Conservation (phyloP, 2,888 invertebrate genomes). For the Priapulus caudatus region DNA sequence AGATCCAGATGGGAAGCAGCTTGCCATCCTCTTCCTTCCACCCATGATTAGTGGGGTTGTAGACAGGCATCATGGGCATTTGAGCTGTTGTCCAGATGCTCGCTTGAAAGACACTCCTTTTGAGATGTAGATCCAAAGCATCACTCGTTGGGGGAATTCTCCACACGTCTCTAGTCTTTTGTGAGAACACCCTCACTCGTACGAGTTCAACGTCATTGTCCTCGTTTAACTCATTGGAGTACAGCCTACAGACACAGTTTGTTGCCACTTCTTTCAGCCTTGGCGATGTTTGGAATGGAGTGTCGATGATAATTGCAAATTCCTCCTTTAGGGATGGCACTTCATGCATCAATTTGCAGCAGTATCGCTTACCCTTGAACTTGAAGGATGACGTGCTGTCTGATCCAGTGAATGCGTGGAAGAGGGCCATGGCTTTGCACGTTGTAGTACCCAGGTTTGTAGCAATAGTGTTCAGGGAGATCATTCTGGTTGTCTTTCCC, state of each 20-base stretch:
- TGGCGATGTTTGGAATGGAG: conserved; percentile 6
- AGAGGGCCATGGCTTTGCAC: conserved; percentile 16
- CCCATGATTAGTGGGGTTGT: conserved; percentile 12
- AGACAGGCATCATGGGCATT: conserved; percentile 9
- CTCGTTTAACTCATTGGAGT: too few species aligned
- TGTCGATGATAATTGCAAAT: conserved; percentile 5
- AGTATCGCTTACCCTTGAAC: conserved; percentile 11
- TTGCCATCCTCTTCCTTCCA: conserved; percentile 13
- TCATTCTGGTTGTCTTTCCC: conserved; percentile 15
- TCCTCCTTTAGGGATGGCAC: conserved; percentile 7
- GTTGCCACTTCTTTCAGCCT: too few species aligned
- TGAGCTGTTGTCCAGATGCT: conserved; percentile 15
- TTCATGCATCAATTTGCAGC: too few species aligned
- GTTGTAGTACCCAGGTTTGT: conserved; percentile 13
- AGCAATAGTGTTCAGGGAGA: conserved; percentile 14
- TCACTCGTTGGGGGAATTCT: conserved; percentile 13
- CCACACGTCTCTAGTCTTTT: conserved; percentile 13
- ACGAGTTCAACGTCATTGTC: too few species aligned
- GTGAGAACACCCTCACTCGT: conserved; percentile 11
- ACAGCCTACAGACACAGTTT: too few species aligned
- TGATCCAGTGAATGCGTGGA: conserved; percentile 17
- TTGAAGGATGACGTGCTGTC: conserved; percentile 16
- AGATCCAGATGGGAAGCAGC: conserved; percentile 15
- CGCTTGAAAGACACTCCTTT: conserved; percentile 15
- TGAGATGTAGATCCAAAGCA: conserved; percentile 14